Conservation (phyloP, 2,888 invertebrate genomes). For the Mesorhabditis sp. region DNA sequence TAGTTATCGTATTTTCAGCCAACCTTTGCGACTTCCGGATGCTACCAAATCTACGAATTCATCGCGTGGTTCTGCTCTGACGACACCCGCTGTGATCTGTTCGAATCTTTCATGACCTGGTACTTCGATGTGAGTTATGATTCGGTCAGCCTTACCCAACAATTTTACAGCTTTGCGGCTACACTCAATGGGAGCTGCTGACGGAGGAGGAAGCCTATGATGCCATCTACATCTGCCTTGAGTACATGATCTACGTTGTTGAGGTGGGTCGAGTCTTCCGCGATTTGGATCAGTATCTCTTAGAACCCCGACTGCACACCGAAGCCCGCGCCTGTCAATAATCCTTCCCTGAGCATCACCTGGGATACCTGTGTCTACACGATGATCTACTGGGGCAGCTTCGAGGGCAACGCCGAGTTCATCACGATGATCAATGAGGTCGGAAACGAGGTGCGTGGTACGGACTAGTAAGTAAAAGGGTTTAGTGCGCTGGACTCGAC, state of each 20-base stretch:
- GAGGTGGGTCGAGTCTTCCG: not conserved
- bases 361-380: not conserved
- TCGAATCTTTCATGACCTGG: not conserved
- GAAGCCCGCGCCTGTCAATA: not conserved
- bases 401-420: not conserved
- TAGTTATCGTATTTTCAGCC: not conserved
- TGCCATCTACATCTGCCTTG: not conserved
- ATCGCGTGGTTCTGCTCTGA: not conserved
- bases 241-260: slow-evolving; percentile 1
- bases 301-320: not conserved
- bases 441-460: not conserved
- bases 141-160: not conserved
- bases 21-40: not conserved
- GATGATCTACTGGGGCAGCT: not conserved
- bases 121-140: not conserved
- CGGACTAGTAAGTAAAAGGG: not conserved
- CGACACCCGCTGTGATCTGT: not conserved
- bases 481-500: not conserved
- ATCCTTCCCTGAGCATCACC: not conserved
- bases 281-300: not conserved
- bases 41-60: not conserved
- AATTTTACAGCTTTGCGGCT: slow-evolving; percentile 1
- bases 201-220: not conserved
- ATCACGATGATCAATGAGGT: not conserved
- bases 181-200: not conserved